Evolutionary conservation across 2,888 invertebrate species (phyloP), one percentile per base, ranked within the genome.

Genomic region (Euclidia mi): DNA sequence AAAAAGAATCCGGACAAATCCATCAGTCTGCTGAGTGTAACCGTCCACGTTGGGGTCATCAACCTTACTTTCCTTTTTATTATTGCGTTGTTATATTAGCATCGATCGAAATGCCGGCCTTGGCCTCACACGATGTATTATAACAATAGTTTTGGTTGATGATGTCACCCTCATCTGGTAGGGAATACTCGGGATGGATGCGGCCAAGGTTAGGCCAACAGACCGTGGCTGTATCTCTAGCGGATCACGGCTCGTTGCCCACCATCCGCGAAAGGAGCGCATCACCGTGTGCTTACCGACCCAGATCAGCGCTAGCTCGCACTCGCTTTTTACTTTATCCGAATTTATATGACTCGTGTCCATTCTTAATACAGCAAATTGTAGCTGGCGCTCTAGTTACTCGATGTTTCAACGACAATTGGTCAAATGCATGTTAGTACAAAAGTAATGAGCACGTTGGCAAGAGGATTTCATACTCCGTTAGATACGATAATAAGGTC

Each of bases 51-150:
- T 73, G 84, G 74, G 92, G 88, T 92, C 90, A 81, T 82, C 82
- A 82, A 90, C 89, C 92, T 74, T 71, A 86, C 91, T 89, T 92
- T 91, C 91, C 91, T 89, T 90, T 91, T 91, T 89, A 88, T 82
- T 88, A 88, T 87, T 87, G 80, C 67, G 74, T 66, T 72, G 74
- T 80, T 71, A 76, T 71, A 76, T 78, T 52, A 77, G 62, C 76
- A 88, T 90, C 81, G 85, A 89, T 89, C 79, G 83, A 78, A 77
- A 79, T 76, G 78, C 64, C 77, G 89, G 79, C 91, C 91, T 92
- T 92, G 91, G 84, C 86, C 85, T 81, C 75, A 65, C 83, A 76
- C 71, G 76, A 67, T 74, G 71, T 59, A 74, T 77, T 79, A 69
- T 70, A 73, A 74, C 71, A 70, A 78, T 80, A 81, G 74, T 83